Evolutionary conservation across 2,113 vertebrate genomes (phyloP).

Genomic region (Lagenorhynchus albirostris): DNA sequence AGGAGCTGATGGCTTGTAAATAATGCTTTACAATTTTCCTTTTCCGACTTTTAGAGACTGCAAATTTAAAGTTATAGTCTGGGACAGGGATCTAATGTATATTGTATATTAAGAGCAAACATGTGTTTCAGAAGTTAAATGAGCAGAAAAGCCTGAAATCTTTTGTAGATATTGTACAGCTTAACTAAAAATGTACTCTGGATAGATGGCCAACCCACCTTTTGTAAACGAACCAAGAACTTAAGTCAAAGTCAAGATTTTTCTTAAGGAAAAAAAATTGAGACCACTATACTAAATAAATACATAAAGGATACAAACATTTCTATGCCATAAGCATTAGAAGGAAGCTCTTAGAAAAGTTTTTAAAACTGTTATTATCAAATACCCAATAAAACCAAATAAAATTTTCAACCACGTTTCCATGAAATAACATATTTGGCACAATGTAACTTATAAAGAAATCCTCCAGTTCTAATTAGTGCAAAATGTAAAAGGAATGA

Average conservation of each 20-base stretch:
- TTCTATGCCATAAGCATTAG: not conserved
- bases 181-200: not conserved
- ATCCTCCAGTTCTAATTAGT: too few species aligned
- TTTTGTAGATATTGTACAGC: not conserved
- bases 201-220: not conserved
- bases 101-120: not conserved
- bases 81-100: not conserved
- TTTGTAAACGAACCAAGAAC: not conserved
- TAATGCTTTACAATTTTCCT: not conserved
- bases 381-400: conserved; percentile 6
- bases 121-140: not conserved
- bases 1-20: not conserved
- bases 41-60: not conserved
- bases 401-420: not conserved
- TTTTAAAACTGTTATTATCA: not conserved
- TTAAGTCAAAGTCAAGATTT: not conserved
- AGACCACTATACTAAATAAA: not conserved
- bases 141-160: not conserved
- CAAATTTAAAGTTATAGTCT: not conserved
- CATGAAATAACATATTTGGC: not conserved
- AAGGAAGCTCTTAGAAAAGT: not conserved
- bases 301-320: not conserved
- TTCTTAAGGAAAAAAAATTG: conserved; percentile 1
- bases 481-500: not conserved
- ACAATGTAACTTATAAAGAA: too few species aligned